Conservation (phyloP, 1,140 invertebrate species). For the Samia ricini region DNA sequence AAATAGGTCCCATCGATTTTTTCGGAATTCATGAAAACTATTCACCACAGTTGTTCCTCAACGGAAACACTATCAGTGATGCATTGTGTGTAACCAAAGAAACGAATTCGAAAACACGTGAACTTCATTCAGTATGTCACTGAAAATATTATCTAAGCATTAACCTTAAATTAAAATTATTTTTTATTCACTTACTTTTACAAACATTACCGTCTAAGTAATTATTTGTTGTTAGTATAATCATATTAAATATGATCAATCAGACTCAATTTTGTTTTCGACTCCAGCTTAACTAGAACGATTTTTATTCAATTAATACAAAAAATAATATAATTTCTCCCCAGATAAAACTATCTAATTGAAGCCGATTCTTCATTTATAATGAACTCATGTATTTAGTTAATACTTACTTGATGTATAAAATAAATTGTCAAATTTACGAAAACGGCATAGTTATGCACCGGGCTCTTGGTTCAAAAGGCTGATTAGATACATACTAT, state of each 20-base stretch:
- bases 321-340: not conserved
- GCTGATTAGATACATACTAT: constrained; percentile 20
- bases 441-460: constrained; percentile 13
- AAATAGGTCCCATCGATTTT: constrained; percentile 39
- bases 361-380: constrained; percentile 18
- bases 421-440: too few species aligned
- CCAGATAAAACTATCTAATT: constrained; percentile 21
- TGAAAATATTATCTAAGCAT: constrained; percentile 58
- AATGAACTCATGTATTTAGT: constrained; percentile 7
- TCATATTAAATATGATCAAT: constrained; percentile 59
- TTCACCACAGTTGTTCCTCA: constrained; percentile 27
- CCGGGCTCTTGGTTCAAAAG: constrained; percentile 29
- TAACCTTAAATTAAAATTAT: constrained; percentile 65
- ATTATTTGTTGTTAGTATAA: constrained; percentile 41
- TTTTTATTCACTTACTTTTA: constrained; percentile 63
- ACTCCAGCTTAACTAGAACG: constrained; percentile 63
- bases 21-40: constrained; percentile 61
- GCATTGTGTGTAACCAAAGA: constrained; percentile 19
- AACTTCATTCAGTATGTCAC: constrained; percentile 45
- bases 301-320: constrained; percentile 41
- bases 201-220: constrained; percentile 39
- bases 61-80: constrained; percentile 47
- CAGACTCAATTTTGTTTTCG: constrained; percentile 61
- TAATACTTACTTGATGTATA: not conserved
- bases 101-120: constrained; percentile 19